These are phyloP conservation scores for Nipponacmea schrenckii DNA, from an alignment of 2,888 invertebrate genomes.

Conservation along the genomic window DNA sequence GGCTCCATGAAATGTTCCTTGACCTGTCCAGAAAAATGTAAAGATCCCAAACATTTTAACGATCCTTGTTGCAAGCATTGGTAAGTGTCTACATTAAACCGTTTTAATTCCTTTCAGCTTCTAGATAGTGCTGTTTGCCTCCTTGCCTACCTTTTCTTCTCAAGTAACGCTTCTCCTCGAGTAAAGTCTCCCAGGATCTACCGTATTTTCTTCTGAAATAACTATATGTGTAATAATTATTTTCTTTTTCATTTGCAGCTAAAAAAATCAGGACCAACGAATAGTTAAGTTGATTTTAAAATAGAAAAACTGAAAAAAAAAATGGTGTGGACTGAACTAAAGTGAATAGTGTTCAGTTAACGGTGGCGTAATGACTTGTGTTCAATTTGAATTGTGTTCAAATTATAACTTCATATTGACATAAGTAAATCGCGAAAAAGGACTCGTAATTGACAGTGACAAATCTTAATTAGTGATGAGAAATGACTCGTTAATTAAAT, in stretches of 20 bases:
- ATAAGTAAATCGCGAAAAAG: not conserved
- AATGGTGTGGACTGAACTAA: not conserved
- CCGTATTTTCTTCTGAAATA: not conserved
- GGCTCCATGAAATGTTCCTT: conserved; percentile 4
- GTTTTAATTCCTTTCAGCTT: no score
- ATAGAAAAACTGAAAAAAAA: not conserved
- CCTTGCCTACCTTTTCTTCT: no score
- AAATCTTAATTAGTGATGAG: not conserved
- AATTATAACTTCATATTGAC: not conserved
- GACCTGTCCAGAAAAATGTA: not conserved
- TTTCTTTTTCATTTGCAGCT: not conserved
- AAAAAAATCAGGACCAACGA: not conserved
- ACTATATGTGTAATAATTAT: not conserved
- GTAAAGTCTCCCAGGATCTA: not conserved
- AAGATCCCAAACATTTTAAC: not conserved
- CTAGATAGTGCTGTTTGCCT: no score
- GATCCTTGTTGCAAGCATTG: conserved; percentile 1
- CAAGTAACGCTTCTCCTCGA: no score
- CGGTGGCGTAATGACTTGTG: no score
- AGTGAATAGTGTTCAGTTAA: not conserved
- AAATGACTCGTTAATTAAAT: not conserved
- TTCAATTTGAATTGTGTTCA: not conserved
- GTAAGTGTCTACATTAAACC: not conserved
- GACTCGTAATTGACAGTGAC: not conserved
- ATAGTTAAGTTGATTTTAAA: not conserved